Conservation (phyloP, 2,797 vertebrate genomes). For the Falco naumanni region DNA sequence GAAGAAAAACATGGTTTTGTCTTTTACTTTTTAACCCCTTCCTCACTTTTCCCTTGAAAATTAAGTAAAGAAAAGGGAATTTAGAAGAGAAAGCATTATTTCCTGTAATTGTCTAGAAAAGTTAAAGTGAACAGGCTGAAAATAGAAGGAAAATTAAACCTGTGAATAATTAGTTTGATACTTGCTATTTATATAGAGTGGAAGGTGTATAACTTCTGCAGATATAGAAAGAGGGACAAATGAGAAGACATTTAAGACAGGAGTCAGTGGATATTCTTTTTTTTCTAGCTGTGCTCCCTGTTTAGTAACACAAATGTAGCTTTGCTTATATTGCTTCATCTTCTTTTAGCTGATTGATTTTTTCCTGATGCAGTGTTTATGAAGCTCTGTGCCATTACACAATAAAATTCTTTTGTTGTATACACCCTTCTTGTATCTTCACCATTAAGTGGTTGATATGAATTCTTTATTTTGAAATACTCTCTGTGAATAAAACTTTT, state of each 20-base stretch:
- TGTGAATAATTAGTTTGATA: not conserved
- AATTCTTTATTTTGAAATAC: not conserved
- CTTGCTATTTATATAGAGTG: not conserved
- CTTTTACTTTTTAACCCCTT: accelerated
- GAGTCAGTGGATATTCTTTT: not conserved
- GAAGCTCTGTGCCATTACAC: not conserved
- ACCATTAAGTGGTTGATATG: not conserved
- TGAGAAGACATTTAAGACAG: not conserved
- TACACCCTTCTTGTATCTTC: not conserved
- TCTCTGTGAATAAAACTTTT: not conserved
- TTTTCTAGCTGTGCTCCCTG: not conserved
- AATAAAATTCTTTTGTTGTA: not conserved
- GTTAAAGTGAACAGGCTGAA: not conserved
- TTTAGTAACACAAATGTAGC: not conserved
- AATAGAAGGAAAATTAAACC: not conserved
- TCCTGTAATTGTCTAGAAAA: not conserved
- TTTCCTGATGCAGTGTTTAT: not conserved
- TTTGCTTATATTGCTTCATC: not conserved
- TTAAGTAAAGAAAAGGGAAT: not conserved
- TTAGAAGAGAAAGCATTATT: not conserved
- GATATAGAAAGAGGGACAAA: not conserved
- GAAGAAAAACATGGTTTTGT: not conserved
- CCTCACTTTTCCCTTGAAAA: not conserved
- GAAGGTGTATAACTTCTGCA: not conserved
- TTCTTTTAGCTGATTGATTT: not conserved